These are phyloP conservation scores for Tupiocoris notatus DNA, from an alignment of 2,888 invertebrate species.

Conservation along the genomic window DNA sequence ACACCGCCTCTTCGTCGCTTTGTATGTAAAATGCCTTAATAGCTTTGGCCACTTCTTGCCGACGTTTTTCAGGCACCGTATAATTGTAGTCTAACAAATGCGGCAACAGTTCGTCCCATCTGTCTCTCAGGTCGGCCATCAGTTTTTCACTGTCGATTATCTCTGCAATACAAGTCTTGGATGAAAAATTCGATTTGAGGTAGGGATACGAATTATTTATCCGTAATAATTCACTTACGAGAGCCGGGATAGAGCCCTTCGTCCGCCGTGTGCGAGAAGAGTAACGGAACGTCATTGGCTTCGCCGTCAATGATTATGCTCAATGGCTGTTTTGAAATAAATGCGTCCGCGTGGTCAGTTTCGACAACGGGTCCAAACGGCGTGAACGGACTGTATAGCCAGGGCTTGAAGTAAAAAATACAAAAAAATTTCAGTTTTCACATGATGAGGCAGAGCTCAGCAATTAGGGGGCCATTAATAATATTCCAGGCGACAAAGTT, in stretches of 20 bases:
- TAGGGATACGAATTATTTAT: no score
- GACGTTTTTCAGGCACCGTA: slow-evolving; percentile 47
- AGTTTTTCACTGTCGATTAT: slow-evolving; percentile 14
- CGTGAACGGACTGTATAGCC: slow-evolving; percentile 67
- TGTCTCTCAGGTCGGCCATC: slow-evolving; percentile 43
- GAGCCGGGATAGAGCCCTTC: slow-evolving; percentile 45
- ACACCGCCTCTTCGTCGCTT: slow-evolving; percentile 7
- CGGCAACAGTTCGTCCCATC: slow-evolving; percentile 50
- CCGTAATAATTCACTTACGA: no score
- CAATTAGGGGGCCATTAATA: no score
- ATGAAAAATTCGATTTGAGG: no score
- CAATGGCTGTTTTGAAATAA: slow-evolving; percentile 32
- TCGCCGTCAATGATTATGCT: slow-evolving; percentile 30
- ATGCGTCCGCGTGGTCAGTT: slow-evolving; percentile 50
- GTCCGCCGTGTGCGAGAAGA: slow-evolving; percentile 41
- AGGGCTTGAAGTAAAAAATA: slow-evolving; percentile 58
- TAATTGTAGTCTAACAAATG: slow-evolving; percentile 51
- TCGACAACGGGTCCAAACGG: slow-evolving; percentile 74
- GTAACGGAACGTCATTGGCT: slow-evolving; percentile 39
- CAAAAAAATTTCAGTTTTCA: no score
- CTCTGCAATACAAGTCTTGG: slow-evolving; percentile 11
- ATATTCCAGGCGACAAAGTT: no score
- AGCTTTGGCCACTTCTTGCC: slow-evolving; percentile 44
- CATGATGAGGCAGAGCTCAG: no score
- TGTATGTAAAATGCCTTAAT: slow-evolving; percentile 50